Percentiles rank a stretch among this genome's conserved stretches.
phyloP scores from a whole-genome alignment of 2,797 vertebrate genomes.

The Emys orbicularis region DNA sequence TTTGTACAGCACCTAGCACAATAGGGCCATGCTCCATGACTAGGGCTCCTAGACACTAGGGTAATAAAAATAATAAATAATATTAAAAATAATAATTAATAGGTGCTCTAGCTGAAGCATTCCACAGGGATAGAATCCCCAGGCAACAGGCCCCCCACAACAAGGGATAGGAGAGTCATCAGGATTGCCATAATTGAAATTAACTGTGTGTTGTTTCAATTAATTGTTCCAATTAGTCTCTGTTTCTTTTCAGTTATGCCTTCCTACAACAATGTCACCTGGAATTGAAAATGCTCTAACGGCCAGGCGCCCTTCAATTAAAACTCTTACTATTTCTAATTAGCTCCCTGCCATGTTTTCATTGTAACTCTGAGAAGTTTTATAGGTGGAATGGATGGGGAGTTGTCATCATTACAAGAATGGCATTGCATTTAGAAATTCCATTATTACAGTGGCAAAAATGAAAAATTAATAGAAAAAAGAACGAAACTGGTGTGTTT shows the following conservation, averaged over 20 bases:
- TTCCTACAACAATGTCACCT: constrained; percentile 73
- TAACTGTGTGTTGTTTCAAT: constrained; percentile 81
- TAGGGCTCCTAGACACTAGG: neutral
- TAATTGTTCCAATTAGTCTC: constrained; percentile 82
- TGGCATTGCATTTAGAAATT: neutral
- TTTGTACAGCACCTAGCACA: neutral
- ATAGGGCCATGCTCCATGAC: neutral
- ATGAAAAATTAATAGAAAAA: neutral
- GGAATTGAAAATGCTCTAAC: constrained; percentile 77
- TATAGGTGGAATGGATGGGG: neutral
- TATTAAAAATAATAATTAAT: constrained; percentile 42
- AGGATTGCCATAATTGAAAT: constrained; percentile 67
- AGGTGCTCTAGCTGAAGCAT: neutral
- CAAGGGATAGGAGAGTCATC: constrained; percentile 17
- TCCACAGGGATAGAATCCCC: constrained; percentile 5
- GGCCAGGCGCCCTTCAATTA: constrained; percentile 77
- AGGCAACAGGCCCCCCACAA: constrained; percentile 26
- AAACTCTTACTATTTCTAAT: constrained; percentile 74
- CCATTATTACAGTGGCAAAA: neutral
- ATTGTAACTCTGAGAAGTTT: constrained; percentile 24
- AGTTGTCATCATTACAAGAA: neutral
- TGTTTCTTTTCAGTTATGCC: constrained; percentile 61
- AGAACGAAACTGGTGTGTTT: neutral
- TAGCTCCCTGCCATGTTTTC: constrained; percentile 66
- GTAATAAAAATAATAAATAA: constrained; percentile 12